Evolutionary conservation across 2,113 vertebrate species (phyloP), one percentile per base, ranked within the genome.

Genomic region (Oncorhynchus keta): DNA sequence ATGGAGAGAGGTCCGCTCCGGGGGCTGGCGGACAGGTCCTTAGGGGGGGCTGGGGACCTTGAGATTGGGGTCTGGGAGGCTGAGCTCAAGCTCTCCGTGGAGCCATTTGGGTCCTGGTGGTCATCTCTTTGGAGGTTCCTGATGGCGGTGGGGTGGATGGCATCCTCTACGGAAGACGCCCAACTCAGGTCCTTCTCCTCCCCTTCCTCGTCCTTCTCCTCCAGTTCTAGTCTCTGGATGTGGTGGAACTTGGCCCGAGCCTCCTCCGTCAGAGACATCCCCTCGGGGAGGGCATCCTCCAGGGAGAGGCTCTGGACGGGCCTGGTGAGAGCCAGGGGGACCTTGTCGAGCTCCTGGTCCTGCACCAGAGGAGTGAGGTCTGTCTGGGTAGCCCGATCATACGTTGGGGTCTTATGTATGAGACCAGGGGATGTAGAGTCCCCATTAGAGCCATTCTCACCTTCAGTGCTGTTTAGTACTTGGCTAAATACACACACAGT

Each of bases 351-450:
- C 9, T 39, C 72, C 2, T 74, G 28, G 2, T 32, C 65, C 74
- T 35, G 73, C n/a, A 45, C 76, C 8, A 28, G 48, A 11, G 70
- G 69, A 69, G 69, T 55, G 18, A 78, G 51, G 20, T 93, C 92
- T 0, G 93, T 94, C 85, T 94, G 93, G 57, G 91, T 93, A 3
- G 84, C 90, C 77, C 72, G 87, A 78, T 94, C 92, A 69, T 65
- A 30, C 35, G 89, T 85, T 22, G 77, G 61, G 28, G 83, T 70
- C 81, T 77, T 84, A 45, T 76, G 73, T 22, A 39, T 76, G 14
- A 72, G 76, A 14, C 77, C 72, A n/a, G 13, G 70, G 30, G 83
- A 81, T 64, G 30, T n/a, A 18, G 74, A 76, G 28, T 74, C 30
- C 4, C 30, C 30, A 32, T 74, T 76, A 73, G 81, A 85, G 77